phyloP scores from a whole-genome alignment of 2,113 vertebrate species.

The Carassius carassius region DNA sequence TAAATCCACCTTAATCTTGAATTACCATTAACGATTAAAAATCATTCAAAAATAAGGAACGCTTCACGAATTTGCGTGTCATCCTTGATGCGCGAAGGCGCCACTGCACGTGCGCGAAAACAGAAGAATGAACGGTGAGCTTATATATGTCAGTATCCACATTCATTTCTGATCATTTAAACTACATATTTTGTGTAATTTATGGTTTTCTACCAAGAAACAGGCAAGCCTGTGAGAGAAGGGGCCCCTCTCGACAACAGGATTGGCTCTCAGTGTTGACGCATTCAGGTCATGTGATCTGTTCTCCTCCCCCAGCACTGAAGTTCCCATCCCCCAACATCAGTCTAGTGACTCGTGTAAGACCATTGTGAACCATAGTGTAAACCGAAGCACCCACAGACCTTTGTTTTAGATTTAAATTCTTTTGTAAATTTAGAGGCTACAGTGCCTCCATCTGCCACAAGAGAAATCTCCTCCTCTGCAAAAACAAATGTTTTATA shows the following conservation, averaged over 20 bases:
- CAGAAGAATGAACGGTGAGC: too few relatives aligned
- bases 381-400: not conserved
- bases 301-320: too few relatives aligned
- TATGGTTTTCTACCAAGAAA: not conserved
- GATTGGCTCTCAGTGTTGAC: not conserved
- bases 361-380: too few relatives aligned
- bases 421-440: not conserved
- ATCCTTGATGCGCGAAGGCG: too few relatives aligned
- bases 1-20: too few relatives aligned
- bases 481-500: not conserved
- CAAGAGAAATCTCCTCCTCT: not conserved
- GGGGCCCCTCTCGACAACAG: not conserved
- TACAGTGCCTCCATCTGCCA: not conserved
- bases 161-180: not conserved
- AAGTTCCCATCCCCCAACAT: not conserved
- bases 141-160: not conserved
- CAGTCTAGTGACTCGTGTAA: not conserved
- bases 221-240: not conserved
- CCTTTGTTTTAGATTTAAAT: not conserved
- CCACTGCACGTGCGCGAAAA: too few relatives aligned
- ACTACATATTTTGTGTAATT: not conserved
- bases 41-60: too few relatives aligned
- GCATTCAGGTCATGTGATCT: not conserved
- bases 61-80: constrained; percentile 16
- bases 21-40: too few relatives aligned